A percentile compares a stretch with the other conserved stretches of the same genome.
Conservation (phyloP, 92 coral and sea anemone species). For the Palythoa caribaeorum region DNA sequence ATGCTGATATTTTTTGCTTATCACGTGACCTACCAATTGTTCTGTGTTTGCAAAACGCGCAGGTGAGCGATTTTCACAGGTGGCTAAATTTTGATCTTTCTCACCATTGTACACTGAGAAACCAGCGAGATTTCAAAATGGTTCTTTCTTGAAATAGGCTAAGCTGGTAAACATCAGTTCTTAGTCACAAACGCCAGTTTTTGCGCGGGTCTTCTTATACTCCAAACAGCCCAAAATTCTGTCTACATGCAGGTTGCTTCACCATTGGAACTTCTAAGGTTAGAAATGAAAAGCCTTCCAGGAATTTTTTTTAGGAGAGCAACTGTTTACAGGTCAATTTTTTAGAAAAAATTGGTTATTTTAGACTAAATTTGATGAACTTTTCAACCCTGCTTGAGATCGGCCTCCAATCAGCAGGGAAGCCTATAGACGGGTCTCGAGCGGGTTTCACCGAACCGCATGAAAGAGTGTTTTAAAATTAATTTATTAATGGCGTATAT, state of each 20-base stretch:
- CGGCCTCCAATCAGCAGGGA: slow-evolving; percentile 38
- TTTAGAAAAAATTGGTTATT: background rate
- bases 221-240: background rate
- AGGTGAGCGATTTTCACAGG: slow-evolving; percentile 84
- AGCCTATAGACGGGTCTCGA: slow-evolving; percentile 15
- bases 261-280: slow-evolving; percentile 27
- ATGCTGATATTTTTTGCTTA: slow-evolving; percentile 73
- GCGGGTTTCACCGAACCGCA: slow-evolving; percentile 23
- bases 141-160: slow-evolving; percentile 38
- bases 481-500: slow-evolving; percentile 31
- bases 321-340: slow-evolving; percentile 11
- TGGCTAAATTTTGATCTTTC: slow-evolving; percentile 68
- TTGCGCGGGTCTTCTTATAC: slow-evolving; percentile 13
- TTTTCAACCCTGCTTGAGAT: slow-evolving; percentile 39
- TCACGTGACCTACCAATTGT: slow-evolving; percentile 92
- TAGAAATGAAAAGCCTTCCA: background rate
- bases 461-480: slow-evolving; percentile 24
- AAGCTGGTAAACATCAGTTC: slow-evolving; percentile 24
- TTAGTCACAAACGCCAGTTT: slow-evolving; percentile 33
- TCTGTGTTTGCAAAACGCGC: slow-evolving; percentile 77
- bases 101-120: slow-evolving; percentile 74
- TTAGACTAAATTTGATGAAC: background rate
- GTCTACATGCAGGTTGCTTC: too few species aligned
- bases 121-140: slow-evolving; percentile 53
- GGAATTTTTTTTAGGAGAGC: background rate